A percentile compares a stretch with the other conserved stretches of the same genome.
These are phyloP conservation scores for Coecobrya sp. DNA, from an alignment of 2,888 invertebrate species.

Conservation along the genomic window DNA sequence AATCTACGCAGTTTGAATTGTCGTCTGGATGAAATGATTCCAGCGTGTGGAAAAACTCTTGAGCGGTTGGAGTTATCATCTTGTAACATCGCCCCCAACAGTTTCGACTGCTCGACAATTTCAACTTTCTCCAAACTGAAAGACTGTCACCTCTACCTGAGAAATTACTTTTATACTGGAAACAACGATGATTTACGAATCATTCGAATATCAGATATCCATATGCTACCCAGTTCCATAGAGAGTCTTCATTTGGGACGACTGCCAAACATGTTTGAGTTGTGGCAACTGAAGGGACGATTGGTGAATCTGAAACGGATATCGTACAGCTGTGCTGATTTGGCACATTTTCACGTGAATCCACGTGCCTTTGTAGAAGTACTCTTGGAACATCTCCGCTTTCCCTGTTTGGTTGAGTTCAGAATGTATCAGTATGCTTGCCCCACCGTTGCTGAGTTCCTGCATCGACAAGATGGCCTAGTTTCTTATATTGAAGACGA, in stretches of 20 bases:
- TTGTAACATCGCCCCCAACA: background rate
- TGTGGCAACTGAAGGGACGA: background rate
- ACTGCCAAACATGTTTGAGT: background rate
- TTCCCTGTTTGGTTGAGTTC: constrained; percentile 47
- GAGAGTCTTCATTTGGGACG: constrained; percentile 46
- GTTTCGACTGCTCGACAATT: constrained; percentile 65
- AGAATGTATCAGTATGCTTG: constrained; percentile 47
- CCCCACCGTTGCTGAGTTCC: background rate
- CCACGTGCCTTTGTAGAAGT: background rate
- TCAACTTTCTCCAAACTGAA: constrained; percentile 35
- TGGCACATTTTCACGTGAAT: background rate
- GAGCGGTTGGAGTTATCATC: constrained; percentile 60
- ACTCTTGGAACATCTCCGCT: constrained; percentile 35
- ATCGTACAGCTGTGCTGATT: constrained; percentile 24
- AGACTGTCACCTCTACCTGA: constrained; percentile 46
- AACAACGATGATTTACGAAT: background rate
- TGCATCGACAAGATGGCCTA: constrained; percentile 6
- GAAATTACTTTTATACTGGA: background rate
- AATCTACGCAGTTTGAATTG: background rate
- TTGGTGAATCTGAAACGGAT: constrained; percentile 44
- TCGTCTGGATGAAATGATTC: constrained; percentile 33
- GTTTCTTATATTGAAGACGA: constrained; percentile 43
- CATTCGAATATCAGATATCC: background rate
- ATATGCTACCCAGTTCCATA: constrained; percentile 24
- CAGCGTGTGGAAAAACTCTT: constrained; percentile 42